These are phyloP conservation scores for Gallinago media DNA, from an alignment of 2,113 vertebrate species.

Conservation along the genomic window DNA sequence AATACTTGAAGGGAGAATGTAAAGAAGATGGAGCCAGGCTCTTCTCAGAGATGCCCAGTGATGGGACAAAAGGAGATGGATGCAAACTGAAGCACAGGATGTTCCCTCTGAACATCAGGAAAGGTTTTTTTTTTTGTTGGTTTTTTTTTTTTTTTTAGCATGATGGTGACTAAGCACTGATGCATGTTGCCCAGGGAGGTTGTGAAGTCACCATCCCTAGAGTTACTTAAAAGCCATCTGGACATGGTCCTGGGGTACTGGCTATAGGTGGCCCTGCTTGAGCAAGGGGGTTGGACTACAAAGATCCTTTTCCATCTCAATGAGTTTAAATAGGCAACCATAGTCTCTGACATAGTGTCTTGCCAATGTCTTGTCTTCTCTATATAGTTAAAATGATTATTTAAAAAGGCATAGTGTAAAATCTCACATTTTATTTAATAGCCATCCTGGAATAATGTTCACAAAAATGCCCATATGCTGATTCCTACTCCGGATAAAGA, in stretches of 20 bases:
- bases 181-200: background rate
- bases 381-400: background rate
- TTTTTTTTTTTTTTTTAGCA: background rate
- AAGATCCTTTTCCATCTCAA: background rate
- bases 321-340: background rate
- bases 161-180: background rate
- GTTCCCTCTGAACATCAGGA: background rate
- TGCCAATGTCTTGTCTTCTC: background rate
- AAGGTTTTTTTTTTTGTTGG: background rate
- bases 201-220: background rate
- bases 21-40: background rate
- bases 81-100: background rate
- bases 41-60: background rate
- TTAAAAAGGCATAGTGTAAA: background rate
- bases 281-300: background rate
- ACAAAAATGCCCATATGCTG: conserved; percentile 80
- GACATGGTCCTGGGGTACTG: background rate
- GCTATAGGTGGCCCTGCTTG: background rate
- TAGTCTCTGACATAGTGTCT: background rate
- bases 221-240: background rate
- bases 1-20: background rate
- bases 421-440: background rate
- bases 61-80: background rate
- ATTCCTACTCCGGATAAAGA: conserved; percentile 87
- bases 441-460: conserved; percentile 69